Percentiles rank a stretch among this genome's conserved stretches.
phyloP scores from a whole-genome alignment of 2,888 invertebrate species.

The Molanna angustata region DNA sequence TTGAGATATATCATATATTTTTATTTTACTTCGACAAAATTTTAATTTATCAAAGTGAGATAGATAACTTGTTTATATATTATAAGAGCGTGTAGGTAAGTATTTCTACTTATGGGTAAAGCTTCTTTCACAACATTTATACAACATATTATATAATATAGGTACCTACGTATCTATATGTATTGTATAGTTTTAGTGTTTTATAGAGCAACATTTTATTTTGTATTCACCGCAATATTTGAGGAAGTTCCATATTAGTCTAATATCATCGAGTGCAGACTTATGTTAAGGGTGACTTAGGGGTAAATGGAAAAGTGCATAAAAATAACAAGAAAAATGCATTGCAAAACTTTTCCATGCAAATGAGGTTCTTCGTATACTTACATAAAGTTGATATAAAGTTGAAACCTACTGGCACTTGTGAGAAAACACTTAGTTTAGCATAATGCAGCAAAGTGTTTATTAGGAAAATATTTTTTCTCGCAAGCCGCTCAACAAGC shows the following conservation, averaged over 20 bases:
- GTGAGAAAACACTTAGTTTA: too few relatives aligned
- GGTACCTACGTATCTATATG: neutral
- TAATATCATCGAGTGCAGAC: conserved; percentile 20
- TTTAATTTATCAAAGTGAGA: too few relatives aligned
- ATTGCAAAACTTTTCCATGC: too few relatives aligned
- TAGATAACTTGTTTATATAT: neutral
- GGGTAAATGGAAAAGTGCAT: conserved; percentile 1
- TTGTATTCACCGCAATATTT: neutral
- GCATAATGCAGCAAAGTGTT: too few relatives aligned
- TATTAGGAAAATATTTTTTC: too few relatives aligned
- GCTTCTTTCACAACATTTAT: neutral
- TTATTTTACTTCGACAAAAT: too few relatives aligned
- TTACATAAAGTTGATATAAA: too few relatives aligned
- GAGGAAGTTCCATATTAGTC: conserved; percentile 14
- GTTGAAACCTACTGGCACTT: too few relatives aligned
- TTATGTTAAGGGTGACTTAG: conserved; percentile 16
- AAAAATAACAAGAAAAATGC: too few relatives aligned
- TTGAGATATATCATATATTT: too few relatives aligned
- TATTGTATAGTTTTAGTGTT: neutral
- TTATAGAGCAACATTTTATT: neutral
- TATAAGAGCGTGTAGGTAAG: neutral
- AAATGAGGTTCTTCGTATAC: too few relatives aligned
- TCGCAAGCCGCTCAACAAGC: too few relatives aligned
- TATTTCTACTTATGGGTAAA: neutral
- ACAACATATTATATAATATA: neutral